Base-by-base conservation (phyloP, 2,888 invertebrate species). In the Pandemis cinnamomeana region DNA sequence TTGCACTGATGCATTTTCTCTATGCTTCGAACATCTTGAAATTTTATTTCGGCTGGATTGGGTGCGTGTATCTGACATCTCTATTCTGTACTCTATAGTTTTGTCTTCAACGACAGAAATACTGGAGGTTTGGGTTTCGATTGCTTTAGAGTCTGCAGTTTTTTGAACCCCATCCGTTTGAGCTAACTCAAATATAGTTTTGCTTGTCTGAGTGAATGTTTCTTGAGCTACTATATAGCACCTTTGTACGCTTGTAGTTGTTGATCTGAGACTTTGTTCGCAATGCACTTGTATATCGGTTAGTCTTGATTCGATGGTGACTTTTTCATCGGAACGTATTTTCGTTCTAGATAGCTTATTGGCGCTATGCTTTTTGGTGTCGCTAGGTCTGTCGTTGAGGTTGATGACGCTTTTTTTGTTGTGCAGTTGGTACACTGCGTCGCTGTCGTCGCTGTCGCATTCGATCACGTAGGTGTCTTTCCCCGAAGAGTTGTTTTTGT, bases 131-230 rank as follows among this genome's bases (percentile, higher is more conserved):
- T 94, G 94, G 0, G 94, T 94, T 75, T 92, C 86, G 61, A 93
- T 80, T 2, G 86, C 84, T 55, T 86, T 86, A 36, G 78, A 80
- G 48, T 84, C 75, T 8, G 75, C 48, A 27, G 77, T 78, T 75
- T 75, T 81, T 13, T 72, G 71, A n/a, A 79, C 75, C 3, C 78
- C 80, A n/a, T 91, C 91, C 13, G 81, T 81, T 79, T 91, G 87
- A 7, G 93, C 94, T 69, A 95, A 80, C 79, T 95, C 90, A 55
- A 95, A 84, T 63, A 95, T 93, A 2, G 95, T 95, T 87, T 94
- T 95, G 78, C 95, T 95, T 0, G 95, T 95, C 86, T 95, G 95
- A 8, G 95, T 95, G 76, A 86, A 92, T 27, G 84, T 90, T 81
- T 94, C 94, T 80, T 90, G 88, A 13, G 88, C 83, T 11, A 87